Percentiles rank a stretch among this genome's conserved stretches.
phyloP scores from a whole-genome alignment of 1,140 invertebrate species.

The Orchesella cincta region DNA sequence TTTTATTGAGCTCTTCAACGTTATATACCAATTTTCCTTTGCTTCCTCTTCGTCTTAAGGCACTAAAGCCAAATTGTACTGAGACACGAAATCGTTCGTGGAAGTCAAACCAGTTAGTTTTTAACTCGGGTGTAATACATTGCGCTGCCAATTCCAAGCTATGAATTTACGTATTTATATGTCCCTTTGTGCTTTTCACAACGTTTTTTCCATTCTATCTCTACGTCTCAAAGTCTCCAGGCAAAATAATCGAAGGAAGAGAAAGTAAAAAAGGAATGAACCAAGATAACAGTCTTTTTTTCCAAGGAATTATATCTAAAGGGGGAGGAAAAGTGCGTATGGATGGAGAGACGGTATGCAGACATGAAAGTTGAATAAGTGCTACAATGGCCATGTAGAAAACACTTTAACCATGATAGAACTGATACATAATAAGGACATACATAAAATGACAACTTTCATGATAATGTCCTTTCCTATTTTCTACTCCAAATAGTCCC shows the following conservation, averaged over 20 bases:
- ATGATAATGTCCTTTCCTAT: background rate
- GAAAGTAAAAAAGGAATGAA: constrained; percentile 5
- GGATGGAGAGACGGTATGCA: background rate
- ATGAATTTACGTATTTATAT: background rate
- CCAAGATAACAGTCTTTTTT: background rate
- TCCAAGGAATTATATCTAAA: background rate
- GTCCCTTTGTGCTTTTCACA: background rate
- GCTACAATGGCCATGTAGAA: background rate
- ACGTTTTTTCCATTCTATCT: too few relatives aligned
- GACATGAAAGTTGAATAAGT: background rate
- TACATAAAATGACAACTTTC: background rate
- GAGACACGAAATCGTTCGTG: too few relatives aligned
- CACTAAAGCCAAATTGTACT: too few relatives aligned
- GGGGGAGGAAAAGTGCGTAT: background rate
- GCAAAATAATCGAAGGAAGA: constrained; percentile 3
- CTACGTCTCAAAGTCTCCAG: background rate
- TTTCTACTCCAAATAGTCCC: background rate
- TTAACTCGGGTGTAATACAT: too few relatives aligned
- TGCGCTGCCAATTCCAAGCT: background rate
- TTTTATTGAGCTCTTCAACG: too few relatives aligned
- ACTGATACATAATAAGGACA: constrained; percentile 12
- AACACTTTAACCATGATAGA: background rate
- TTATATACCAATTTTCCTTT: too few relatives aligned
- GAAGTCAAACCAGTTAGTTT: too few relatives aligned
- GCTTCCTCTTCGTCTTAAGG: too few relatives aligned